Percentiles rank a stretch among this genome's conserved stretches.
These are phyloP conservation scores for Urocyon cinereoargenteus DNA, from an alignment of 2,797 vertebrate species.

Conservation along the genomic window DNA sequence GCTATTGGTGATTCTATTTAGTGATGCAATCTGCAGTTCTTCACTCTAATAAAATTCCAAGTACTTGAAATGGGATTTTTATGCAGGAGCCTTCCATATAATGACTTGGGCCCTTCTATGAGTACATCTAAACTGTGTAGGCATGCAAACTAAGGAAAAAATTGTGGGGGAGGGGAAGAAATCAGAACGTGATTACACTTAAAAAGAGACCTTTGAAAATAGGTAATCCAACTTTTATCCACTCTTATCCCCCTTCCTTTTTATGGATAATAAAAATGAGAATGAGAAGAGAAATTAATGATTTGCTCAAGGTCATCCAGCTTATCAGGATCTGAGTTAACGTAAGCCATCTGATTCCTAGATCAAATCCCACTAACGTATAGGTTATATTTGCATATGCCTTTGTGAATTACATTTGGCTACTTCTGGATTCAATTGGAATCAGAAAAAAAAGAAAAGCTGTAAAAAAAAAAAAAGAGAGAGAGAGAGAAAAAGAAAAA, in stretches of 20 bases:
- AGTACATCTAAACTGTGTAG: not conserved
- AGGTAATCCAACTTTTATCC: not conserved
- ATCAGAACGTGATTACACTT: not conserved
- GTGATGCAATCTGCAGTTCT: not conserved
- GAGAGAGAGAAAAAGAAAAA: not conserved
- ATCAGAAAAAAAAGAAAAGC: not conserved
- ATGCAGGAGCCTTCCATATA: not conserved
- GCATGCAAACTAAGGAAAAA: not conserved
- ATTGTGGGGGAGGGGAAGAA: not conserved
- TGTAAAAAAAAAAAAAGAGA: not conserved
- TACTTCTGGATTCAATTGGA: not conserved
- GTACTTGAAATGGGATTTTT: slow-evolving; percentile 49
- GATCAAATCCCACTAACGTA: not conserved
- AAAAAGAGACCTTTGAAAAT: not conserved
- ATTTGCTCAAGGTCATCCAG: not conserved
- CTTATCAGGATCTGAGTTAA: not conserved
- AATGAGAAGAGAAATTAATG: not conserved
- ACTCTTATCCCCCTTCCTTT: not conserved
- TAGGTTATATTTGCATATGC: not conserved
- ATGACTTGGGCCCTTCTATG: not conserved
- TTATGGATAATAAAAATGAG: not conserved
- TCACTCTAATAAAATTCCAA: not conserved
- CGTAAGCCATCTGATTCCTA: not conserved
- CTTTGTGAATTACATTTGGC: not conserved
- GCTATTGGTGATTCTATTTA: not conserved